Evolutionary conservation across 2,888 invertebrate species (phyloP).

Genomic region (Ophion ellenae): DNA sequence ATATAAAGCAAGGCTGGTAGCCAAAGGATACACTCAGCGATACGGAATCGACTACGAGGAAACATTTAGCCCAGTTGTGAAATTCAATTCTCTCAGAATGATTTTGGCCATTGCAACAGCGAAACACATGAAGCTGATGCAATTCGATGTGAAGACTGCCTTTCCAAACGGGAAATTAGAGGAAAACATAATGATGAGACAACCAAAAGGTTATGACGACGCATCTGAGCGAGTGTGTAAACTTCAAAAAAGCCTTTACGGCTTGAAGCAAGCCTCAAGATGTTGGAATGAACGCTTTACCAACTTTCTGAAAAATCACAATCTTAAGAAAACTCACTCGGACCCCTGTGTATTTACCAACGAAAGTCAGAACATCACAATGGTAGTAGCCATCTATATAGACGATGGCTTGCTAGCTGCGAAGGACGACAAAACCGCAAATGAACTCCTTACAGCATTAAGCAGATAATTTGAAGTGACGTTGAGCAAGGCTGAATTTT

Average conservation of each 20-base stretch:
- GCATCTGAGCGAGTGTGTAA: conserved; percentile 75
- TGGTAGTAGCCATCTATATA: conserved; percentile 33
- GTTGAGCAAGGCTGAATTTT: no score
- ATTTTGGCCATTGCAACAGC: conserved; percentile 68
- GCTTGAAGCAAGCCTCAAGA: conserved; percentile 77
- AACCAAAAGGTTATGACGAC: conserved; percentile 69
- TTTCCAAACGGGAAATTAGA: conserved; percentile 54
- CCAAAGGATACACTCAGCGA: conserved; percentile 64
- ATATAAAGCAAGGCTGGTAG: no score
- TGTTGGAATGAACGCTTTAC: conserved; percentile 75
- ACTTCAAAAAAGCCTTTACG: conserved; percentile 76
- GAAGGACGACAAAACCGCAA: no score
- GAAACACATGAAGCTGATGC: conserved; percentile 49
- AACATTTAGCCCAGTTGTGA: conserved; percentile 56
- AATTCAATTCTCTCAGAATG: conserved; percentile 42
- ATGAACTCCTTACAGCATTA: no score
- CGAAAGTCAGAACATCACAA: conserved; percentile 40
- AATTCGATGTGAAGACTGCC: conserved; percentile 62
- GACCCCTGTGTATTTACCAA: conserved; percentile 64
- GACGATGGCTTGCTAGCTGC: no score
- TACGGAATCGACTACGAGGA: conserved; percentile 54
- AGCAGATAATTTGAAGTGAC: no score
- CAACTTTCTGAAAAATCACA: conserved; percentile 66
- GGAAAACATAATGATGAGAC: conserved; percentile 63
- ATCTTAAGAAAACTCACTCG: conserved; percentile 67